Percentiles rank a stretch among this genome's conserved stretches.
Conservation (phyloP, 2,113 vertebrate species). For the Passer domesticus region DNA sequence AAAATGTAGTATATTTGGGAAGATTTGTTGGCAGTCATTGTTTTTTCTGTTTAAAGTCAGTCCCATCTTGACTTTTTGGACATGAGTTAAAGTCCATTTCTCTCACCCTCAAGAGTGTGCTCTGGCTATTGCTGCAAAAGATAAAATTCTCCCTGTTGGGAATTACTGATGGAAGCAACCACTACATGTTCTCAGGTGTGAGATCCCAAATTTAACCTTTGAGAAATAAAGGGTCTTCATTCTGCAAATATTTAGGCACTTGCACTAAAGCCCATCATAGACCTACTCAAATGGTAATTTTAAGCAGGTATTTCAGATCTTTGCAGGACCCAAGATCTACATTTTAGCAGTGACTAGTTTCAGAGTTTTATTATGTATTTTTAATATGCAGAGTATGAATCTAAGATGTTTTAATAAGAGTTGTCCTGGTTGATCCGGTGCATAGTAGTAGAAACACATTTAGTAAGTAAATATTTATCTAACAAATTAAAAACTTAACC, state of each 20-base stretch:
- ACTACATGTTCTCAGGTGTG: background rate
- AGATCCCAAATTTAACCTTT: background rate
- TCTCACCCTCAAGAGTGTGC: background rate
- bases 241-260: background rate
- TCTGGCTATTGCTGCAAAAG: background rate
- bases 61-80: background rate
- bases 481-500: background rate
- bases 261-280: background rate
- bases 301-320: background rate
- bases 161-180: background rate
- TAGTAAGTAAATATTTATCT: background rate
- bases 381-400: conserved; percentile 49
- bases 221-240: background rate
- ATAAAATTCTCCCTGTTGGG: background rate
- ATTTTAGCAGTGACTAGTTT: conserved; percentile 11
- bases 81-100: background rate
- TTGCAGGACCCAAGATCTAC: background rate
- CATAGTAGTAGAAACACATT: background rate
- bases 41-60: background rate
- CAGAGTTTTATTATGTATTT: conserved; percentile 44
- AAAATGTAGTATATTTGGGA: conserved; percentile 8
- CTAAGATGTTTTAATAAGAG: background rate
- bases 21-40: background rate
- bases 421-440: background rate
- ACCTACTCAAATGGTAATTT: background rate